Base-by-base conservation (phyloP, 2,797 vertebrate genomes). In the Poeciliopsis paucimaculata region DNA sequence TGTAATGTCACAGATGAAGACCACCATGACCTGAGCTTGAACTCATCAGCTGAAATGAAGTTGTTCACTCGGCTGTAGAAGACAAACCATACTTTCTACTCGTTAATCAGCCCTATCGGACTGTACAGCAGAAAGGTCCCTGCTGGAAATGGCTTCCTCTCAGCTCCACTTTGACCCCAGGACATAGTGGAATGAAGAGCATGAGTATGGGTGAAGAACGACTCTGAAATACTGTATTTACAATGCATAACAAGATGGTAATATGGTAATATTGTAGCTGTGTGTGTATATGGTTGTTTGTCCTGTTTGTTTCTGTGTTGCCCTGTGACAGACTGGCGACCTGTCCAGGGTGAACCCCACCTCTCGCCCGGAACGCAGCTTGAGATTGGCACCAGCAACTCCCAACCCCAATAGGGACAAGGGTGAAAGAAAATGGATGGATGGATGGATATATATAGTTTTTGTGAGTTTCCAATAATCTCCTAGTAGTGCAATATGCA, bases 1-100 rank as follows among this genome's bases (percentile, higher is more conserved):
- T 96, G 96, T 97, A 96, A 96, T 97, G 97, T 98, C 97, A 97
- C 97, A 97, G 97, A 96, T 96, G 97, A 98, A 96, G 96, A 97
- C 97, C 94, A 95, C 96, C 96, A 96, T 98, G 98, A 99, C 98
- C 98, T 92, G 92, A 89, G 94, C 92, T 95, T 99, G 98, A 99
- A 98, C 98, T 99, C 98, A 98, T 99, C 98, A 97, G 96, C 94
- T 91, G 96, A 97, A 99, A 99, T 99, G 97, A 98, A 98, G 96
- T 98, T 99, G 97, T 96, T 98, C 98, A 98, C 93, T 97, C 97
- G 97, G 96, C 97, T 98, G 98, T 96, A 97, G 97, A 99, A 98
- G 98, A 99, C 97, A 97, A 97, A 98, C 96, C 96, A 90, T 90
- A 95, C 94, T 96, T 95, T 95, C 95, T 87, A 95, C 85, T 94